Evolutionary conservation across 2,797 vertebrate species (phyloP).

Genomic region (Sebastes hubbsi): DNA sequence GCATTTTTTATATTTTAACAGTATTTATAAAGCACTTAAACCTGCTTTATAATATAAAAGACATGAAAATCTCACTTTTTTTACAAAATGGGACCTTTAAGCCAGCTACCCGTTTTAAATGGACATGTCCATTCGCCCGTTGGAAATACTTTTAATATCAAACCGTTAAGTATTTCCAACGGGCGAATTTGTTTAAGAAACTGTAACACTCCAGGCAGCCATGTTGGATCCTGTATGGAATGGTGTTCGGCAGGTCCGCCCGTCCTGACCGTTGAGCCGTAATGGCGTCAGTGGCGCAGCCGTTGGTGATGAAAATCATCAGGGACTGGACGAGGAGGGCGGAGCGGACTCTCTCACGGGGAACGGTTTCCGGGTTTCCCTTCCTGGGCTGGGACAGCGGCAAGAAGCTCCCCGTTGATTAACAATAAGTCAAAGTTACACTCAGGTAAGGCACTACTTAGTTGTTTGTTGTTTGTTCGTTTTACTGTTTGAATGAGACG

Average conservation of each 20-base stretch:
- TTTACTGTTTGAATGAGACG: not conserved
- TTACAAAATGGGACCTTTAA: no score
- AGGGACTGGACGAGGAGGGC: constrained; percentile 59
- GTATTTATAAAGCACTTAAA: no score
- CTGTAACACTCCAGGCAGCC: constrained; percentile 19
- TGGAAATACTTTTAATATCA: not conserved
- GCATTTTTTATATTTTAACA: no score
- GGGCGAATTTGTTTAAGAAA: constrained; percentile 31
- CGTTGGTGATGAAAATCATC: constrained; percentile 23
- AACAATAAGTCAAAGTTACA: constrained; percentile 57
- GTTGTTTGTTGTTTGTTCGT: not conserved
- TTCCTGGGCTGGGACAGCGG: constrained; percentile 81
- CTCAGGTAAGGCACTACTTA: constrained; percentile 80
- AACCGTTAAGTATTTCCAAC: not conserved
- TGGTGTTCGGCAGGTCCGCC: rapidly evolving
- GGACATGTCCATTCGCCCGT: no score
- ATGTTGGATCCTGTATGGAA: constrained; percentile 70
- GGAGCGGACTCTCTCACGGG: constrained; percentile 67
- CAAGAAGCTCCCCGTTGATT: constrained; percentile 51
- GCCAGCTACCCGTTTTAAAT: not conserved
- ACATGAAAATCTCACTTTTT: no score
- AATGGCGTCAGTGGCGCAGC: constrained; percentile 72
- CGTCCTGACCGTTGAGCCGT: constrained; percentile 45
- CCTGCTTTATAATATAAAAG: no score
- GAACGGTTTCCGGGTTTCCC: constrained; percentile 83